Percentiles rank a stretch among this genome's conserved stretches.
Conservation (phyloP, 1,140 invertebrate genomes). For the Cyphomyrmex costatus region DNA sequence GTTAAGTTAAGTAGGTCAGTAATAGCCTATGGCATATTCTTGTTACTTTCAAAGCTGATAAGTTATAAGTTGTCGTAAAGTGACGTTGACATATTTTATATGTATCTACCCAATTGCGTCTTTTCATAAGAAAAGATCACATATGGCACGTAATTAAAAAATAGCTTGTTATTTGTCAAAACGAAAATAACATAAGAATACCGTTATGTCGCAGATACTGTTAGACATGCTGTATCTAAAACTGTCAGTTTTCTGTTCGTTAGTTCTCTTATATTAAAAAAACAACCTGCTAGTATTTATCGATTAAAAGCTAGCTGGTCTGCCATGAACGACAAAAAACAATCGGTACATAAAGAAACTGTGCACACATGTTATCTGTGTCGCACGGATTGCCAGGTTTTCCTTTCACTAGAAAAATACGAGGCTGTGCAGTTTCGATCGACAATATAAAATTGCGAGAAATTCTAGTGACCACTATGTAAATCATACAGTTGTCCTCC, state of each 20-base stretch:
- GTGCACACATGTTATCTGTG: conserved; percentile 32
- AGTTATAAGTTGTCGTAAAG: conserved; percentile 44
- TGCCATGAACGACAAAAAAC: conserved; percentile 42
- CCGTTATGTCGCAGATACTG: not conserved
- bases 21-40: conserved; percentile 46
- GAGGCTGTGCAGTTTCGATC: conserved; percentile 39
- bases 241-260: conserved; percentile 28
- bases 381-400: conserved; percentile 41
- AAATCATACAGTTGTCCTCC: conserved; percentile 19
- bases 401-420: conserved; percentile 58
- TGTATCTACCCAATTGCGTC: not conserved
- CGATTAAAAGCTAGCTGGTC: conserved; percentile 39
- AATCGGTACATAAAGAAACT: conserved; percentile 55
- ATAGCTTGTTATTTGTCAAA: not conserved
- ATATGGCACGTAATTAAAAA: not conserved
- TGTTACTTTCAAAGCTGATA: conserved; percentile 30
- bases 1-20: conserved; percentile 44
- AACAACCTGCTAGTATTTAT: conserved; percentile 38
- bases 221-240: not conserved
- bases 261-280: not conserved
- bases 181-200: conserved; percentile 15
- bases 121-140: not conserved
- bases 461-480: not conserved
- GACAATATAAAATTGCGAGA: conserved; percentile 31
- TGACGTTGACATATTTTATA: conserved; percentile 38